Conservation (phyloP, 2,797 vertebrate genomes). For the Orestias chungarensis region DNA sequence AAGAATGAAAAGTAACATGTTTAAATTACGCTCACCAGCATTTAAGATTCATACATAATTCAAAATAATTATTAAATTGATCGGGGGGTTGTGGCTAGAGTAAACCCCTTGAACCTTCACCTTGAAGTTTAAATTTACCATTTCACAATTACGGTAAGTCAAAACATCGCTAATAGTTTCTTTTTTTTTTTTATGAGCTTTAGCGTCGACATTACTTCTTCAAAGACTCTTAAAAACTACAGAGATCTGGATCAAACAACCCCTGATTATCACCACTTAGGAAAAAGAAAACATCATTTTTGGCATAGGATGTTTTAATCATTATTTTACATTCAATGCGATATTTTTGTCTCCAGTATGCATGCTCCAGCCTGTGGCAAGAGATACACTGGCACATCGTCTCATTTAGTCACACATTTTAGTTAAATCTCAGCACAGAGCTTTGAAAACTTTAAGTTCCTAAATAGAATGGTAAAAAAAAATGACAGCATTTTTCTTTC, state of each 20-base stretch:
- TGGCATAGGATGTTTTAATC: constrained; percentile 41
- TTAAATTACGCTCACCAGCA: neutral
- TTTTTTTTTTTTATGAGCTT: constrained; percentile 30
- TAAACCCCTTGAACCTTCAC: constrained; percentile 43
- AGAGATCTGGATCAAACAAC: constrained; percentile 56
- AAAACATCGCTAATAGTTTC: constrained; percentile 15
- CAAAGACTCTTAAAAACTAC: constrained; percentile 52
- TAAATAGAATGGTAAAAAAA: constrained; percentile 42
- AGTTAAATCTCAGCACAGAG: constrained; percentile 64
- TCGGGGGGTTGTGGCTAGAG: constrained; percentile 14
- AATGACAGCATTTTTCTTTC: constrained; percentile 34
- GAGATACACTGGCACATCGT: constrained; percentile 43
- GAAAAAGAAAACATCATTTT: constrained; percentile 46
- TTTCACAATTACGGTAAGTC: constrained; percentile 7
- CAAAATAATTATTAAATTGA: constrained; percentile 21
- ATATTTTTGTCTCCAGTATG: constrained; percentile 48
- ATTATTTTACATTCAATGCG: constrained; percentile 43
- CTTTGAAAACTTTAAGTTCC: constrained; percentile 56
- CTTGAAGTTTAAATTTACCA: constrained; percentile 51
- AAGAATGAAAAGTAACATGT: neutral
- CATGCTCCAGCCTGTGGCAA: constrained; percentile 52
- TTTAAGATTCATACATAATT: constrained; percentile 1
- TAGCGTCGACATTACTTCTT: constrained; percentile 44
- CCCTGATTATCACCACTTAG: constrained; percentile 51
- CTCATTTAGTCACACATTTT: constrained; percentile 69